Percentiles rank a stretch among this genome's conserved stretches.
Evolutionary conservation across 2,797 vertebrate species (phyloP).

Genomic region (Triplophysa bombifrons): DNA sequence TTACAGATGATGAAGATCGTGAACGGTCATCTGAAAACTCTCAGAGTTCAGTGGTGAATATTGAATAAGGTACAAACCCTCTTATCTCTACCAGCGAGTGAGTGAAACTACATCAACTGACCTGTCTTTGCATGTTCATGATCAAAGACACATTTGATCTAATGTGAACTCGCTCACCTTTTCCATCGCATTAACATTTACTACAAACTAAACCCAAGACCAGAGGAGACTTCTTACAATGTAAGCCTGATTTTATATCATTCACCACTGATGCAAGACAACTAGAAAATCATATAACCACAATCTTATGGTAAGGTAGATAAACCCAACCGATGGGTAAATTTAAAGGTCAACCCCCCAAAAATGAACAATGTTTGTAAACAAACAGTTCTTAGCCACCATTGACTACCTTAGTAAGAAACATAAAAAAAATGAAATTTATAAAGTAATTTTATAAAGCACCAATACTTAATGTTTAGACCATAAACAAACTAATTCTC

Average conservation of each 20-base stretch:
- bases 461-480: too few species aligned
- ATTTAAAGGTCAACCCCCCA: too few species aligned
- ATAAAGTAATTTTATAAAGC: too few species aligned
- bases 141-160: background rate
- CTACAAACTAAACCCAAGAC: constrained; percentile 61
- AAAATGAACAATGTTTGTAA: too few species aligned
- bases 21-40: constrained; percentile 27
- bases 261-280: background rate
- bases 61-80: constrained; percentile 47
- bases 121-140: background rate
- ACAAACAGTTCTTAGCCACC: too few species aligned
- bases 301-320: too few species aligned
- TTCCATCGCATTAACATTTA: constrained; percentile 24
- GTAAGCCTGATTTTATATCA: constrained; percentile 60
- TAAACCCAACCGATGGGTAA: too few species aligned
- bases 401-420: too few species aligned
- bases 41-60: background rate
- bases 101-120: constrained; percentile 14
- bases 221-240: constrained; percentile 71
- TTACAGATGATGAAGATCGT: constrained; percentile 53
- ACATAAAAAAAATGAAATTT: too few species aligned
- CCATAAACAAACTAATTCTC: too few species aligned
- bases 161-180: constrained; percentile 7
- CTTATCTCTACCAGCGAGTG: constrained; percentile 32
- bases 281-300: background rate